Evolutionary conservation across 2,888 invertebrate species (phyloP), one percentile per base, ranked within the genome.

Genomic region (Leucophora obtusa): DNA sequence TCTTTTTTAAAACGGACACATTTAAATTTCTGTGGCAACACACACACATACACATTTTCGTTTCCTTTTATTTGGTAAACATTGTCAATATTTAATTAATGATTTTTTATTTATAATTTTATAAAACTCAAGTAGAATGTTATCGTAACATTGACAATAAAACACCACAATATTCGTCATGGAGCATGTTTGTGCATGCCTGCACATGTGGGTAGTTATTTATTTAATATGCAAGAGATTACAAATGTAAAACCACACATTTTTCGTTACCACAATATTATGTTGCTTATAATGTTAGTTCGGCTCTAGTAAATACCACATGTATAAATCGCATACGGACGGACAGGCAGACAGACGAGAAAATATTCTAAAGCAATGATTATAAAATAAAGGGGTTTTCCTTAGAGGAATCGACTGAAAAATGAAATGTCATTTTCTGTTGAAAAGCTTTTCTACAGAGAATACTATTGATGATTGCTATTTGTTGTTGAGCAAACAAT

Each of bases 51-150:
- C 28, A 6, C 28, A 28, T 11, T 38, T 38, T 2, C 11, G 11
- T 38, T 2, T 11, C 38, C 14, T 38, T 38, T 38, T 14, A 3
- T 7, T 14, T 14, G 50, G n/a, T 9, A 18, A 51, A 56, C 47
- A 38, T 38, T 43, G 33, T 33, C 9, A n/a, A 51, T 24, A 24
- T 59, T 51, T 51, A 59, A 70, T 70, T 53, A 70, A 70, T 53
- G 51, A 24, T 17, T 14, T 38, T 59, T 53, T 70, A 60, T 53
- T 60, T 38, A 60, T 53, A 51, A 53, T 21, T 24, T 35, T 35
- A 14, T n/a, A 28, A 50, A 24, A 5, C 15, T 15, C 24, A 50
- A 11, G 17, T 50, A 15, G 24, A 28, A 28, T 50, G 18, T 33
- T 51, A 24, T 35, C n/a, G 6, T 63, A 47, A 15, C 10, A 47